Evolutionary conservation across 2,888 invertebrate genomes (phyloP).

Genomic region (Lasioglossum oenotherae): DNA sequence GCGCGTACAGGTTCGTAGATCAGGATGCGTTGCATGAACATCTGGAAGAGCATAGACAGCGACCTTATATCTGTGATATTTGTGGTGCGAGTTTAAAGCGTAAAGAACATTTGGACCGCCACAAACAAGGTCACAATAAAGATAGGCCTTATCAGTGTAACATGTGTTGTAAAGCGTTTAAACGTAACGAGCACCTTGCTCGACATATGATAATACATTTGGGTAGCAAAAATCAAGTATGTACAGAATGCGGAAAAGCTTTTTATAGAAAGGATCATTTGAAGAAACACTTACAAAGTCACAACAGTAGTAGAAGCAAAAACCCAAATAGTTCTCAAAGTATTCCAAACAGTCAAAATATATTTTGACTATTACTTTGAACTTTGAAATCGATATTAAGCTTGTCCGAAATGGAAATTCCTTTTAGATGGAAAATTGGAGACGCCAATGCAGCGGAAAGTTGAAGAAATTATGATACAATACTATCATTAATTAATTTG

Average conservation of each 20-base stretch:
- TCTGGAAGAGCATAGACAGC: conserved; percentile 91
- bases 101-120: conserved; percentile 91
- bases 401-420: background rate
- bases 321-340: conserved; percentile 83
- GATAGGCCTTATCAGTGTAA: conserved; percentile 92
- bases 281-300: conserved; percentile 92
- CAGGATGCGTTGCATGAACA: conserved; percentile 86
- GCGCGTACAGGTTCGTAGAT: conserved; percentile 81
- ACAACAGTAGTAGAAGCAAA: conserved; percentile 89
- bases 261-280: conserved; percentile 93
- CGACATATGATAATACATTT: conserved; percentile 94
- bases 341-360: conserved; percentile 80
- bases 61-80: conserved; percentile 91
- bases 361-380: background rate
- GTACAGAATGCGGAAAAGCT: conserved; percentile 89
- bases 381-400: too few species aligned
- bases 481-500: background rate
- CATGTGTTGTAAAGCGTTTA: conserved; percentile 92
- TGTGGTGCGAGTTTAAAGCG: conserved; percentile 92
- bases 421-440: background rate
- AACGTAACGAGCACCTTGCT: conserved; percentile 93
- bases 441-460: background rate
- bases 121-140: conserved; percentile 92
- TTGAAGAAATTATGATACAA: background rate
- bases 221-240: conserved; percentile 92